These are phyloP conservation scores for cattle (Bos taurus) DNA, from an alignment of 2,113 vertebrate genomes.

Conservation along the genomic window ARS-UCD2.0 NC_037331.1:94414001-94414500, in stretches of 20 bases:
- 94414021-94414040: neutral
- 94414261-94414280: neutral
- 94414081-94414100: constrained; percentile 1
- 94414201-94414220: neutral
- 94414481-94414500: neutral
- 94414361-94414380: neutral
- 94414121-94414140: neutral
- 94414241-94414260: neutral
- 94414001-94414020: neutral
- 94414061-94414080: neutral
- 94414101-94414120: neutral
- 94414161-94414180: neutral
- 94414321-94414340: neutral
- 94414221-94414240: neutral
- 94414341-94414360: neutral
- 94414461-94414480: neutral
- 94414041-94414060: neutral
- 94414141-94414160: neutral
- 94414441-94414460: neutral
- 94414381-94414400: neutral
- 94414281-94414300: neutral
- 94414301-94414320: neutral
- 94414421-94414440: neutral
- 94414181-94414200: neutral
- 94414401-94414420: neutral